phyloP scores from a whole-genome alignment of 2,797 vertebrate species.

The Natrix natrix region DNA sequence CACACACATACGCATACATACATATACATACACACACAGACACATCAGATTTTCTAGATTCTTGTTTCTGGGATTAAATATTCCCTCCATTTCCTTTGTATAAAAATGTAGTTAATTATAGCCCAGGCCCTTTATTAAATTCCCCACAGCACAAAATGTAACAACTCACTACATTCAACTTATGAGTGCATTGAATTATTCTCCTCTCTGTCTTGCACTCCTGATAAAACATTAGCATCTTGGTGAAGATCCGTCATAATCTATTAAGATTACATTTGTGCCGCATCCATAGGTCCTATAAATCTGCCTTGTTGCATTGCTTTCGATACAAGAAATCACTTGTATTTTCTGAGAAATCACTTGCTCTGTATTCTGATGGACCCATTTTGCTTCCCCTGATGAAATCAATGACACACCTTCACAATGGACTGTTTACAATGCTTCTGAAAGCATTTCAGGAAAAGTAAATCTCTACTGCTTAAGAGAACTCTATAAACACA shows the following conservation, averaged over 20 bases:
- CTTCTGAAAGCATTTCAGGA: slow-evolving; percentile 1
- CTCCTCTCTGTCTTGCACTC: not conserved
- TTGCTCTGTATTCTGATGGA: slow-evolving; percentile 2
- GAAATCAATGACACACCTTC: not conserved
- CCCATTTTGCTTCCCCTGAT: not conserved
- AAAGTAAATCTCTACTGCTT: not conserved
- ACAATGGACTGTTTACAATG: not conserved
- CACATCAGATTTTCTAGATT: not conserved
- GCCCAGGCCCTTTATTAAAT: not conserved
- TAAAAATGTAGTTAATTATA: not conserved
- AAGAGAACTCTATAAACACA: not conserved
- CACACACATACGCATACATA: no score
- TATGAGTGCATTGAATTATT: not conserved
- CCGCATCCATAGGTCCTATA: slow-evolving; percentile 25
- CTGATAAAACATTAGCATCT: not conserved
- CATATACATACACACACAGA: no score
- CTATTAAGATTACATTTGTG: slow-evolving; percentile 8
- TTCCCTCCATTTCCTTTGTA: not conserved
- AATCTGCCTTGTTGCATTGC: slow-evolving; percentile 4
- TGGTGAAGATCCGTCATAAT: not conserved
- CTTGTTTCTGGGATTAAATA: not conserved
- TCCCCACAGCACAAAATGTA: not conserved
- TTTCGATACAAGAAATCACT: not conserved
- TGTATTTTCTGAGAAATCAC: not conserved
- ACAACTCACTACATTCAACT: not conserved